Evolutionary conservation across 2,888 invertebrate genomes (phyloP), one percentile per base, ranked within the genome.

Genomic region (Agonopterix subpropinquella): DNA sequence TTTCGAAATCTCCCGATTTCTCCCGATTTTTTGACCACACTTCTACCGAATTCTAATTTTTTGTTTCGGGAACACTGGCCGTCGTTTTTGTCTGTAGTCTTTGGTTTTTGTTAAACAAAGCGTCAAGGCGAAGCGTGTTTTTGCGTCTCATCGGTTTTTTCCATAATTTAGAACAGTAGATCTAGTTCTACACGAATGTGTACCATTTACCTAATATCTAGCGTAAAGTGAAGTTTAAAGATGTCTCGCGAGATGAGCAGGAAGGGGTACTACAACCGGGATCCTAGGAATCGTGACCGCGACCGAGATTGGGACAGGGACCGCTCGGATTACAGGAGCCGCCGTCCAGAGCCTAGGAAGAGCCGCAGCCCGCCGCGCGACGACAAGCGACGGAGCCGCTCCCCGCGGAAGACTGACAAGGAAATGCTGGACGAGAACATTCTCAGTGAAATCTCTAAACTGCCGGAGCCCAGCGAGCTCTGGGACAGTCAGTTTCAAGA

Each of bases 401-500:
- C 86, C 0, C 86, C 85, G 0, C 66, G 78, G 2, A 81, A 79
- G 53, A 65, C 56, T 45, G 84, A 85, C 3, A 86, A 86, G 50
- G 84, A 85, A 36, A 47, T 77, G 28, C 49, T 84, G 5, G 86
- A 86, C 41, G 87, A 86, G 10, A 86, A 85, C 47, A 85, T 87
- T 52, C 60, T 86, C 47, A 83, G 75, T 55, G 86, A 86, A 52
- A 85, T 87, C 43, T 68, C 84, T 0, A 87, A 87, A 55, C 56
- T 85, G 8, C 86, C 87, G 0, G 84, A 85, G 43, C 85, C 85
- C 0, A 85, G 78, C 53, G 87, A 88, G 46, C 54, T 86, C 43
- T 88, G 87, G 87, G 87, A 87, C 42, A 80, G 58, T 45, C 82
- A 79, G 51, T 80, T 80, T 52, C 80, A 76, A 59, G 83, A 84